Evolutionary conservation across 1,140 invertebrate genomes (phyloP).

Genomic region (Leptinotarsa undecemlineata): DNA sequence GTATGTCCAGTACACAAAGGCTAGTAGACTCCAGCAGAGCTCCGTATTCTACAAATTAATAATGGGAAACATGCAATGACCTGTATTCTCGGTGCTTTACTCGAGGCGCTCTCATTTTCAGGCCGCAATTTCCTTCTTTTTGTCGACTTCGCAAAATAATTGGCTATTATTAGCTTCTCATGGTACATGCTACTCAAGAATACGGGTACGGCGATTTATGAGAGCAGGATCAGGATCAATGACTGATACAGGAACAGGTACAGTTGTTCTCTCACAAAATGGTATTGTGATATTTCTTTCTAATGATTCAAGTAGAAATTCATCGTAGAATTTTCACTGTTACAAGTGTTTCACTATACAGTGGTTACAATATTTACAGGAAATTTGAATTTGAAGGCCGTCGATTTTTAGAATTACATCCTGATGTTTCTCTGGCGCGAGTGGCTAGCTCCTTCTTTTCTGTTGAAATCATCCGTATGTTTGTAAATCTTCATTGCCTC

Average conservation of each 20-base stretch:
- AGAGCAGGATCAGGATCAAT: neutral
- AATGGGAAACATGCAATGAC: slow-evolving; percentile 12
- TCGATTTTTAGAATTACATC: too few relatives aligned
- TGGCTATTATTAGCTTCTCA: slow-evolving; percentile 5
- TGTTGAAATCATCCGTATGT: too few relatives aligned
- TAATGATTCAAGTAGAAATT: too few relatives aligned
- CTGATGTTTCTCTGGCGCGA: too few relatives aligned
- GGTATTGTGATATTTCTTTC: too few relatives aligned
- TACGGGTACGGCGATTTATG: neutral
- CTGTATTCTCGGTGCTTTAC: slow-evolving; percentile 13
- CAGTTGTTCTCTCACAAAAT: too few relatives aligned
- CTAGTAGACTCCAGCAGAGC: neutral
- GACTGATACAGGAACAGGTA: neutral
- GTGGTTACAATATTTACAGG: too few relatives aligned
- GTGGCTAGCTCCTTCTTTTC: too few relatives aligned
- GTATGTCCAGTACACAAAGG: neutral
- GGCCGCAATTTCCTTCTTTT: slow-evolving; percentile 1
- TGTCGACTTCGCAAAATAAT: slow-evolving; percentile 3
- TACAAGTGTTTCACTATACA: too few relatives aligned
- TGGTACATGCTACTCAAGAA: neutral
- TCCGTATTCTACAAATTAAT: slow-evolving; percentile 14
- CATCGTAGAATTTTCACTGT: too few relatives aligned
- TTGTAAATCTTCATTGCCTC: too few relatives aligned
- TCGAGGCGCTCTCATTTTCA: slow-evolving; percentile 19
- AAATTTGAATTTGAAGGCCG: too few relatives aligned